Percentiles rank a stretch among this genome's conserved stretches.
Evolutionary conservation across 2,113 vertebrate genomes (phyloP).

Genomic region (Poeciliopsis retropinna): DNA sequence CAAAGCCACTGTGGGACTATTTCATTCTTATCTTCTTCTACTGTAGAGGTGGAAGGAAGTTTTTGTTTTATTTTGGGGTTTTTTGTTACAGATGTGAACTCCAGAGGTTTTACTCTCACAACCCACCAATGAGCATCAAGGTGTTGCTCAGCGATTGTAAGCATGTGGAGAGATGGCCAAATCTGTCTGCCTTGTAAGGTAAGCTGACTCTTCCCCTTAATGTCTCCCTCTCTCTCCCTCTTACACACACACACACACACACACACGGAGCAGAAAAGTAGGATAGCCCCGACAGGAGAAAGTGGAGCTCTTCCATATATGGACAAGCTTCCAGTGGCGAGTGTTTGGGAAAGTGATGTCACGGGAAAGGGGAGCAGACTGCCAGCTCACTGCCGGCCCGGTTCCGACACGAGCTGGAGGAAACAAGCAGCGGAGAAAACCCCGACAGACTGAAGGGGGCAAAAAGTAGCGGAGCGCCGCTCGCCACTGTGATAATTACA

Average conservation of each 20-base stretch:
- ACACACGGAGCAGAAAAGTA: conserved; percentile 36
- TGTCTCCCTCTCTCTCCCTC: conserved; percentile 1
- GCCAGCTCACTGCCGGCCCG: conserved; percentile 55
- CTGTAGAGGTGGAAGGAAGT: too few relatives aligned
- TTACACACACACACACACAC: neutral
- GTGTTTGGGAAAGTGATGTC: conserved; percentile 82
- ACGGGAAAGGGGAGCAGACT: conserved; percentile 52
- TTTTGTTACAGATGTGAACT: too few relatives aligned
- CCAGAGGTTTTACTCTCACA: neutral
- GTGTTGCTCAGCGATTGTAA: conserved; percentile 55
- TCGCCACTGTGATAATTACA: conserved; percentile 16
- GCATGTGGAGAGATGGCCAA: conserved; percentile 41
- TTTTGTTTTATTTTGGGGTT: too few relatives aligned
- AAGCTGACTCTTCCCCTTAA: conserved; percentile 54
- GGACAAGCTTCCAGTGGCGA: conserved; percentile 78
- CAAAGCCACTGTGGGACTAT: too few relatives aligned
- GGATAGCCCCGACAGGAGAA: conserved; percentile 59
- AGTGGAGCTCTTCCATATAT: conserved; percentile 75
- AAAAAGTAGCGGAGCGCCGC: conserved; percentile 35
- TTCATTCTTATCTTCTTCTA: too few relatives aligned
- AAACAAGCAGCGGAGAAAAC: conserved; percentile 24
- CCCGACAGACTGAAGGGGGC: neutral
- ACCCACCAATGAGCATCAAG: conserved; percentile 17
- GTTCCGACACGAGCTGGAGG: conserved; percentile 24
- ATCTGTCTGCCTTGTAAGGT: conserved; percentile 80